These are phyloP conservation scores for Lamprotornis superbus DNA, from an alignment of 2,113 vertebrate species.

Conservation along the genomic window DNA sequence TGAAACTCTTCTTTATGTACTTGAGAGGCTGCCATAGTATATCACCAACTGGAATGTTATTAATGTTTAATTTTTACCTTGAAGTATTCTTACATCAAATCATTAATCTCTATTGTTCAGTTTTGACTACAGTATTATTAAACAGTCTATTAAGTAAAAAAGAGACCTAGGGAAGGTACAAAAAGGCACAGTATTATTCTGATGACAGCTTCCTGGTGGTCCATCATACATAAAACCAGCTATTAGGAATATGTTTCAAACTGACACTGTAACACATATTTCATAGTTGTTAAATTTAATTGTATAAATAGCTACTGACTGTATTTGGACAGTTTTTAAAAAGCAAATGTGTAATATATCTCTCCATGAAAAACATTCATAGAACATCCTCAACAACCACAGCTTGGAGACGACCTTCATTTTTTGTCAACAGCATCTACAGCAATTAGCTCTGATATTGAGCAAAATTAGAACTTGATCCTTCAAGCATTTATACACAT, in stretches of 20 bases:
- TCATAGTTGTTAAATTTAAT: conserved; percentile 43
- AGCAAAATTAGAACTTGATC: conserved; percentile 43
- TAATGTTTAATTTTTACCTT: conserved; percentile 31
- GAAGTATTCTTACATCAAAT: conserved; percentile 13
- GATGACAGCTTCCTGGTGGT: conserved; percentile 38
- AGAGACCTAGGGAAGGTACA: not conserved
- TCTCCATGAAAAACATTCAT: not conserved
- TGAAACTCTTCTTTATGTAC: not conserved
- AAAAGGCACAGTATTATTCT: conserved; percentile 17
- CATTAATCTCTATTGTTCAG: conserved; percentile 43
- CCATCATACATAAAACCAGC: conserved; percentile 23
- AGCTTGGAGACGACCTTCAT: not conserved
- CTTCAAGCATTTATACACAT: not conserved
- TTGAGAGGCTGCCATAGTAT: not conserved
- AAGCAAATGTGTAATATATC: not conserved
- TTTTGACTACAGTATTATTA: conserved; percentile 39
- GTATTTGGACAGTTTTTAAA: not conserved
- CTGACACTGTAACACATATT: not conserved
- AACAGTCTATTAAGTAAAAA: conserved; percentile 41
- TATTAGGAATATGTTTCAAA: conserved; percentile 45
- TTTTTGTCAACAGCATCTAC: conserved; percentile 21
- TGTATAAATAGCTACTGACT: conserved; percentile 30
- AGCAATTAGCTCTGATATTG: conserved; percentile 42
- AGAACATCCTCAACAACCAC: not conserved
- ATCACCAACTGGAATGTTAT: not conserved